Evolutionary conservation across 2,888 invertebrate genomes (phyloP), one percentile per base, ranked within the genome.

Genomic region (Bhutanitis thaidina): DNA sequence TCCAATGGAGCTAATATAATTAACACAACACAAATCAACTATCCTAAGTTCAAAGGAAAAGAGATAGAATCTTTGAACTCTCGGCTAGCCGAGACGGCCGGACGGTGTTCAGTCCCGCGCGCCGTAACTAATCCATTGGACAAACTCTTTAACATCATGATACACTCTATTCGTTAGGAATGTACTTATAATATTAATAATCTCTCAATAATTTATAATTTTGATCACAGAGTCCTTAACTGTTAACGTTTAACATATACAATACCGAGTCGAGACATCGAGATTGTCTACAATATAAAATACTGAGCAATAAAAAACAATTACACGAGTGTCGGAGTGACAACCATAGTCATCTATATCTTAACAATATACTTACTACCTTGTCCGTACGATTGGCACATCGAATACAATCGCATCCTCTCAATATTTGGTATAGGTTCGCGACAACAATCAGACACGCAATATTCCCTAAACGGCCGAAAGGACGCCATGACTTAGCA

Each of bases 171-270:
- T 76, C 64, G 71, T 81, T 85, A 87, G 88, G 88, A 88, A 87
- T 89, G 87, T 89, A 83, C 81, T 84, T 88, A 88, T 74, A 82
- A 77, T 85, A 77, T 70, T 84, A 80, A 87, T 86, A 89, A 88
- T 88, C 87, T 89, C 86, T 89, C 85, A 87, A 86, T 88, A 88
- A 84, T 89, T 87, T 85, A 88, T 88, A 89, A 89, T 88, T 88
- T 88, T 82, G 85, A 89, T 89, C 88, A 89, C 89, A 89, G 88
- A 86, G 78, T 80, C 72, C 84, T 87, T 88, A 83, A 87, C 85
- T 87, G 85, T 88, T 84, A 87, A 86, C 73, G 25, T 75, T 80
- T 83, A 87, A 88, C 86, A 77, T 85, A 83, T 84, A 88, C 86
- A 87, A 87, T 83, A 84, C 83, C 84, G 76, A 81, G 78, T 80